Conservation (phyloP, 2,797 vertebrate species). For the Rhabdophis nuchalis region DNA sequence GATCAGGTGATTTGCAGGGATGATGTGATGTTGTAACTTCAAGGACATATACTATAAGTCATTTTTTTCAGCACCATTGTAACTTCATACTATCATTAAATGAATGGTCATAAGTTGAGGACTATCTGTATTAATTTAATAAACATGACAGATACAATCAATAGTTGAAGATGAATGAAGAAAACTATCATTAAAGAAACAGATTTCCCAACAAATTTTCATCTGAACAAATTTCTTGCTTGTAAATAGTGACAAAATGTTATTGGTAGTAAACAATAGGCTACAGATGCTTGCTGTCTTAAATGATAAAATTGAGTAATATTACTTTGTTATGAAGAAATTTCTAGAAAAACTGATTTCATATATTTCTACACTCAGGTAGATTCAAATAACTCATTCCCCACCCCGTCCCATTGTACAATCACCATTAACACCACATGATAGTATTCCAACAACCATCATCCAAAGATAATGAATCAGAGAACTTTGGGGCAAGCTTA, state of each 20-base stretch:
- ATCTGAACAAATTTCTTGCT: constrained; percentile 1
- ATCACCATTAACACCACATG: neutral
- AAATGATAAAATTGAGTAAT: neutral
- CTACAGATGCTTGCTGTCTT: neutral
- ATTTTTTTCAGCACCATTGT: neutral
- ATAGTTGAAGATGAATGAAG: neutral
- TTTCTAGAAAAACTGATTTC: neutral
- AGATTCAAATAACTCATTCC: neutral
- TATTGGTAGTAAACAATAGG: neutral
- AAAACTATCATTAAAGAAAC: constrained; percentile 7
- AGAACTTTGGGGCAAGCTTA: neutral
- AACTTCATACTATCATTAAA: neutral
- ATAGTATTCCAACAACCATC: neutral
- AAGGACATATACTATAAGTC: neutral
- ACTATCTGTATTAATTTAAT: neutral
- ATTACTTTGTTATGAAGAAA: neutral
- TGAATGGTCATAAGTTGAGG: neutral
- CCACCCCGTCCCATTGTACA: neutral
- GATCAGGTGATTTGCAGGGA: neutral
- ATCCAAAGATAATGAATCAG: neutral
- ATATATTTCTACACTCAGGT: neutral
- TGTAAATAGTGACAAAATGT: neutral
- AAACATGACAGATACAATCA: neutral
- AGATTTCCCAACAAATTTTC: constrained; percentile 21
- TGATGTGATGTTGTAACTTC: neutral